Evolutionary conservation across 2,888 invertebrate genomes (phyloP), one percentile per base, ranked within the genome.

Genomic region (Tricholauxania praeusta): DNA sequence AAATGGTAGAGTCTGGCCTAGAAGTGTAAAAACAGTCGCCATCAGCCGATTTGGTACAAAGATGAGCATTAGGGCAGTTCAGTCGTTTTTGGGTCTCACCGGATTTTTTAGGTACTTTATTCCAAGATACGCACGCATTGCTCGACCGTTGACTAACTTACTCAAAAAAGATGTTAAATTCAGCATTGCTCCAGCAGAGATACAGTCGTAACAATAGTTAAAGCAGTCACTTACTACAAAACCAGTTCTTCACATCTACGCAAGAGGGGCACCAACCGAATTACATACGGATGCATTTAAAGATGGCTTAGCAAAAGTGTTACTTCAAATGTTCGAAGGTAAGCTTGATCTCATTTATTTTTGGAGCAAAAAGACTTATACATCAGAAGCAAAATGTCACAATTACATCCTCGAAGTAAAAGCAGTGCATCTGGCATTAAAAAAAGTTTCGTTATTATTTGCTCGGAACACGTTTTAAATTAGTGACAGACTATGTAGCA

Each of bases 381-480:
- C 66, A 51, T 39, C 59, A 14, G 72, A 60, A 17, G 17, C 49
- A 4, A 57, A 63, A 62, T 28, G 32, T n/a, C 70, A 70, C 59
- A 66, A 65, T 78, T 80, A 80, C 19, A 77, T 78, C 57, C 51
- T 81, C 22, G 79, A 80, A 53, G 75, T 74, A 7, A 63, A 78
- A 14, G 79, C 80, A 2, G 76, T 80, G 19, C 68, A 78, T n/a
- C 63, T 71, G n/a, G 77, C 79, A 3, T 22, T 79, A 10, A 39
- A 77, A n/a, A 59, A 81, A 78, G 48, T 82, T 79, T 70, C 65
- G 79, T 0, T 71, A 76, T 22, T 81, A 80, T 79, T 77, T 79
- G 1, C 53, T 80, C 0, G 77, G 75, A 39, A 62, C 63, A n/a
- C 49, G 22, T 19, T 76, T 75, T 28, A 73, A 68, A 15, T 48